Base-by-base conservation (phyloP, 2,888 invertebrate species). In the Hymenopus coronatus region DNA sequence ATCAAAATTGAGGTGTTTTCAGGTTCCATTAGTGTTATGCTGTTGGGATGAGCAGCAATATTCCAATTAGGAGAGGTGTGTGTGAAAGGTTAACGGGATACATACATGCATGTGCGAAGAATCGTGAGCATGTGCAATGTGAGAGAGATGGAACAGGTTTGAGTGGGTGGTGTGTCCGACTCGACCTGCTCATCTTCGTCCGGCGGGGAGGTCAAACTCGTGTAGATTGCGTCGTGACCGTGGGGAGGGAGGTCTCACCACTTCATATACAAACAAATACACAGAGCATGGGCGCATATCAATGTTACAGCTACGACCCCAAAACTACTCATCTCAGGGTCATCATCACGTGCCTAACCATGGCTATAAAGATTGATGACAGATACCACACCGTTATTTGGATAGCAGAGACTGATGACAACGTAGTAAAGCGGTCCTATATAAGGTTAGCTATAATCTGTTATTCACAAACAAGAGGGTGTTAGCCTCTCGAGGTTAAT, bases 151-250 rank as follows among this genome's bases (percentile, higher is more conserved):
- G 25, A 70, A 70, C 54, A 25, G 54, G 54, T 70, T 70, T 70
- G 54, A 70, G 54, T 70, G 54, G 54, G 54, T 70, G 54, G 54
- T 70, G 54, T 70, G 25, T 70, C 25, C 54, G 25, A 70, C 54
- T 20, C 25, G 54, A 70, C 54, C 54, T 70, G 54, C 54, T 87
- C 87, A 33, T 87, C 87, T 82, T 86, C 86, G 27, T 82, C 87
- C 87, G 20, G 87, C 30, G 87, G 87, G 82, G 40, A 82, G 87
- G 87, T 87, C 87, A 87, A 82, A 87, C 87, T 87, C 87, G 87
- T 87, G 87, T 87, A 25, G 85, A n/a, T 40, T n/a, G 81, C 87
- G 25, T 33, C 87, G 87, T 87, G 87, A 87, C 87, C 87, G 87
- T 40, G n/a, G 82, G 87, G 54, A 70, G 54, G 54, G 54, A 25